These are phyloP conservation scores for Rallus limicola DNA, from an alignment of 2,113 vertebrate genomes.

Conservation along the genomic window DNA sequence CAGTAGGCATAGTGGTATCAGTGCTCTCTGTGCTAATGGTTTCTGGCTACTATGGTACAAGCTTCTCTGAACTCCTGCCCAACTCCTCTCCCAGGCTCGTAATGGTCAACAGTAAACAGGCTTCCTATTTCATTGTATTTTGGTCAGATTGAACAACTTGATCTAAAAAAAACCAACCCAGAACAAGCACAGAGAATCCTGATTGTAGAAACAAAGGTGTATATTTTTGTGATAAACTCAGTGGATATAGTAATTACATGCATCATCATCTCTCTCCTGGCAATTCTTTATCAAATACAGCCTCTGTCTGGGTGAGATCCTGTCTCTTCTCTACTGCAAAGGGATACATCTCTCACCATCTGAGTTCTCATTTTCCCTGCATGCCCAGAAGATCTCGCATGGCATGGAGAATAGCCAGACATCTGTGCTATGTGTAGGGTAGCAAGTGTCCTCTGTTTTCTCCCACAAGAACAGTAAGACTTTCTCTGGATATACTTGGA, in stretches of 20 bases:
- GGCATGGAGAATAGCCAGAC: conserved; percentile 36
- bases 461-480: background rate
- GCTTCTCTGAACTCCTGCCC: background rate
- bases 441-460: conserved; percentile 31
- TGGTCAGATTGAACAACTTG: background rate
- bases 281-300: background rate
- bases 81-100: background rate
- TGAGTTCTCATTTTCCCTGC: background rate
- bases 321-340: background rate
- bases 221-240: background rate
- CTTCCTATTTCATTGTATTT: background rate
- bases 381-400: background rate
- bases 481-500: background rate
- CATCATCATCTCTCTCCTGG: background rate
- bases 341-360: background rate
- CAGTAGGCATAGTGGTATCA: background rate
- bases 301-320: background rate
- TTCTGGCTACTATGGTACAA: background rate
- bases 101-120: background rate
- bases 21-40: background rate
- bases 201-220: background rate
- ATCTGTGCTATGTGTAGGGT: background rate
- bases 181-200: background rate
- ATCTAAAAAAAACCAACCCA: background rate
- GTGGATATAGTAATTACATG: background rate